Percentiles rank a stretch among this genome's conserved stretches.
Conservation (phyloP, 2,113 vertebrate genomes). For the Rutilus rutilus region DNA sequence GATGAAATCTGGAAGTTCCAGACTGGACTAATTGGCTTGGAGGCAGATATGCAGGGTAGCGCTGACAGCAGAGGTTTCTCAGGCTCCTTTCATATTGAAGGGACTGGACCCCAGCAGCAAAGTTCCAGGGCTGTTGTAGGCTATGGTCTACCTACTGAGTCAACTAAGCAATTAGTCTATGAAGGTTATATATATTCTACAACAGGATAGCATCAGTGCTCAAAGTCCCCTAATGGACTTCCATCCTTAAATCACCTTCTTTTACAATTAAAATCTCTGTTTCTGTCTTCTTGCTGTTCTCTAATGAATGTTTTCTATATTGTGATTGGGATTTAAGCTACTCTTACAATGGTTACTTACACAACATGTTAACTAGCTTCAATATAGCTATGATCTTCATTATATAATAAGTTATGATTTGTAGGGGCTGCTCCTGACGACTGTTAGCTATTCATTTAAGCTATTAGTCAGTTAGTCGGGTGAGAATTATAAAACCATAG, state of each 20-base stretch:
- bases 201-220: not conserved
- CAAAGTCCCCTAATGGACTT: not conserved
- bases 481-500: too few relatives aligned
- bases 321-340: not conserved
- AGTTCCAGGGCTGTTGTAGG: constrained; percentile 4
- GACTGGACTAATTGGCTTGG: constrained; percentile 36
- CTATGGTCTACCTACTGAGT: constrained; percentile 16
- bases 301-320: not conserved
- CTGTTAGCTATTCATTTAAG: too few relatives aligned
- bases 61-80: constrained; percentile 17
- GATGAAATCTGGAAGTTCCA: constrained; percentile 28
- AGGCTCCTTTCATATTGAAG: constrained; percentile 26
- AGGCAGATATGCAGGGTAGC: constrained; percentile 4
- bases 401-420: not conserved
- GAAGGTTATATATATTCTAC: not conserved
- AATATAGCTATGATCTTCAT: not conserved
- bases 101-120: constrained; percentile 31
- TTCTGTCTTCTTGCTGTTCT: not conserved
- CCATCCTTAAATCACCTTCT: not conserved
- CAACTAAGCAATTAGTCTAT: constrained; percentile 28
- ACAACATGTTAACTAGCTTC: not conserved
- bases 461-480: too few relatives aligned
- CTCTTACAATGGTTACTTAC: not conserved
- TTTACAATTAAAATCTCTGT: not conserved
- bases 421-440: too few relatives aligned